Base-by-base conservation (phyloP, 2,888 invertebrate genomes). In the Sceliomorpha sp. region DNA sequence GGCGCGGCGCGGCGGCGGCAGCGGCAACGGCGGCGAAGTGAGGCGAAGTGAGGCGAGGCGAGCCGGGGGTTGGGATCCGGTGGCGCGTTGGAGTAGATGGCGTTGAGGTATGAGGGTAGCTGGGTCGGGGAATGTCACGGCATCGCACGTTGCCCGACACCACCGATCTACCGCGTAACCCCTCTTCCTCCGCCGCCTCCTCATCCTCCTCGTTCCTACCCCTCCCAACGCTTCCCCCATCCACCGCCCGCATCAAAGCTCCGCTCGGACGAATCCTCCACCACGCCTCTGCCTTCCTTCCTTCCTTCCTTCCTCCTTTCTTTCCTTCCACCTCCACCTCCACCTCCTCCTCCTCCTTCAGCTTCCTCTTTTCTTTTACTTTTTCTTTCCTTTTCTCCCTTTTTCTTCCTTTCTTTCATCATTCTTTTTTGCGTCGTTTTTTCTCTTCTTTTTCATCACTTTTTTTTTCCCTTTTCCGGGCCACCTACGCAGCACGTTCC, bases 101-200 rank as follows among this genome's bases (percentile, higher is more conserved):
- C 27, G 53, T 29, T 17, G 26, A 42, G 56, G 63, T 36, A 63
- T 64, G 73, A 53, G 55, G 67, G 74, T 32, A 63, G 64, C 68
- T 74, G 63, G 64, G 72, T 67, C 77, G 74, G 77, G 78, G 78
- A 79, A 81, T 83, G 84, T 82, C 82, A 83, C 82, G 81, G 79
- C 76, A 81, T 79, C 81, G 78, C 82, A 78, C 81, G 77, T 81
- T 81, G 69, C 74, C 73, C 80, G 76, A 81, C 81, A 77, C 78
- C 74, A 74, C 60, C 75, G 67, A 70, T 68, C 72, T 64, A 58
- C 70, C 64, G 51, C 64, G 51, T 45, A 36, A 31, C 59, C 47
- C 66, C 48, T 26, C 69, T 31, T n/a, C n/a, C n/a, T n/a, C n/a
- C n/a, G n/a, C n/a, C 36, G 26, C 62, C 56, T 44, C 47, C 24